Evolutionary conservation across 2,797 vertebrate genomes (phyloP).

Genomic region (Labroides dimidiatus): DNA sequence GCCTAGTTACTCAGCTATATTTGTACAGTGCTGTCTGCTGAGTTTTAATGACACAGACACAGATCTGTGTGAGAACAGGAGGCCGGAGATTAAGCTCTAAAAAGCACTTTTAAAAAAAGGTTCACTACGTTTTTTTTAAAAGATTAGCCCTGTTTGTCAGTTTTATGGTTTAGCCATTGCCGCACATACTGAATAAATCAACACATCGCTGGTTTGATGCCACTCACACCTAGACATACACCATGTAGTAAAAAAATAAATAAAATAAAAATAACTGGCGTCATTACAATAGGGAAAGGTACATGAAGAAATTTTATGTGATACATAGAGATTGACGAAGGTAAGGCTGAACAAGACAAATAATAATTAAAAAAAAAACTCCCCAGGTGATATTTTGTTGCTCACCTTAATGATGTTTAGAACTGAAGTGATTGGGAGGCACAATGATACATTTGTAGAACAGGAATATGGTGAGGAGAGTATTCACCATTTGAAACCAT

Average conservation of each 20-base stretch:
- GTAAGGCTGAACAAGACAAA: too few species aligned
- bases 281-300: slow-evolving; percentile 3
- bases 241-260: neutral
- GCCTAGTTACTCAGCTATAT: slow-evolving; percentile 78
- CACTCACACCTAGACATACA: slow-evolving; percentile 1
- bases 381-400: too few species aligned
- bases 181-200: slow-evolving; percentile 28
- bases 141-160: slow-evolving; percentile 44
- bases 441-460: too few species aligned
- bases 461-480: too few species aligned
- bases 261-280: too few species aligned
- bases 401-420: too few species aligned
- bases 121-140: slow-evolving; percentile 29
- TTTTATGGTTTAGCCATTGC: slow-evolving; percentile 26
- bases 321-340: too few species aligned
- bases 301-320: neutral
- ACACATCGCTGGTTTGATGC: slow-evolving; percentile 4
- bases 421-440: too few species aligned
- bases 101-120: slow-evolving; percentile 51
- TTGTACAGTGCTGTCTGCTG: slow-evolving; percentile 71
- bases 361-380: too few species aligned
- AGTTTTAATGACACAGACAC: slow-evolving; percentile 69
- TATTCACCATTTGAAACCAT: too few species aligned
- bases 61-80: slow-evolving; percentile 58
- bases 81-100: slow-evolving; percentile 55